phyloP scores from a whole-genome alignment of 2,888 invertebrate species.

The Chesias legatella region DNA sequence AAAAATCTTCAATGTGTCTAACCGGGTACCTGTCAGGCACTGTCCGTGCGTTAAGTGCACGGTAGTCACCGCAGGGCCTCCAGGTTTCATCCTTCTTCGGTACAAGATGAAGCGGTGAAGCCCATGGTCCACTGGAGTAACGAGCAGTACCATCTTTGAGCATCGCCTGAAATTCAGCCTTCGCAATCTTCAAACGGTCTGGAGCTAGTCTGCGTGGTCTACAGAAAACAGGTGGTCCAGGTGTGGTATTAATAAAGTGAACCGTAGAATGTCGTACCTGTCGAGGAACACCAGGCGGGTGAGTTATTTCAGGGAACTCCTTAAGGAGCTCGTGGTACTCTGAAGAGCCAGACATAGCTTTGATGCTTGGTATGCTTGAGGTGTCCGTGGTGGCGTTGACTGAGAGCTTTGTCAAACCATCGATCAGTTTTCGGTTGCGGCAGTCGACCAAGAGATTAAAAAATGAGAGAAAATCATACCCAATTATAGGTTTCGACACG shows the following conservation, averaged over 20 bases:
- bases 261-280: too few relatives aligned
- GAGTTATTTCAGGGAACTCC: too few relatives aligned
- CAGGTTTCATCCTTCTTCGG: too few relatives aligned
- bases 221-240: constrained; percentile 20
- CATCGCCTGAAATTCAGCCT: too few relatives aligned
- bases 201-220: constrained; percentile 21
- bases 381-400: not conserved
- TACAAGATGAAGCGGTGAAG: too few relatives aligned
- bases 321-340: too few relatives aligned
- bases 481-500: not conserved
- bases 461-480: constrained; percentile 12
- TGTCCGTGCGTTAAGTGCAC: constrained; percentile 8
- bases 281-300: too few relatives aligned
- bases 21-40: constrained; percentile 14
- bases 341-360: too few relatives aligned
- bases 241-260: too few relatives aligned
- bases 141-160: too few relatives aligned
- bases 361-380: not conserved
- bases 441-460: constrained; percentile 40
- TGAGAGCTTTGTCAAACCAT: constrained; percentile 20
- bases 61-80: not conserved
- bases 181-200: too few relatives aligned
- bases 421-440: constrained; percentile 28
- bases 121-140: too few relatives aligned
- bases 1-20: constrained; percentile 15